Evolutionary conservation across 2,888 invertebrate genomes (phyloP).

Genomic region (Epistrophe eligans): DNA sequence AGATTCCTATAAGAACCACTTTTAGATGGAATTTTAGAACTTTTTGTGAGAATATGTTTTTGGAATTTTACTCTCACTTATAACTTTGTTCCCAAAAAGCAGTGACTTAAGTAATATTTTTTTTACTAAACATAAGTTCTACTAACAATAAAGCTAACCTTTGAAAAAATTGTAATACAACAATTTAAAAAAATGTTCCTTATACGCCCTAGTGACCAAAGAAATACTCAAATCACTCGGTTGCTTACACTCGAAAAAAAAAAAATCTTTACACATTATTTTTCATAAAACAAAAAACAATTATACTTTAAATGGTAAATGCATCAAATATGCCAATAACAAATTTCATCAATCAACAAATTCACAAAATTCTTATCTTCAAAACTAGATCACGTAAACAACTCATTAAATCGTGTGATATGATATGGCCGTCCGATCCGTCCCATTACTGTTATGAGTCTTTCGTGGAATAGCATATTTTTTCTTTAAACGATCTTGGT

Average conservation of each 20-base stretch:
- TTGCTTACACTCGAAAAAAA: neutral
- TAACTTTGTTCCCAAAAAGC: too few species aligned
- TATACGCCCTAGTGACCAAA: too few species aligned
- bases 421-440: neutral
- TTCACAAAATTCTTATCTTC: constrained; percentile 56
- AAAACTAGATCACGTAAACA: constrained; percentile 68
- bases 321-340: constrained; percentile 27
- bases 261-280: neutral
- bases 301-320: constrained; percentile 20
- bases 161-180: too few species aligned
- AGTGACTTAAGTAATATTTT: too few species aligned
- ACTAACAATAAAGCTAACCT: too few species aligned
- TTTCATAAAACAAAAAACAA: neutral
- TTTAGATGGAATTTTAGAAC: too few species aligned
- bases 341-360: constrained; percentile 42
- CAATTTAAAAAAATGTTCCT: too few species aligned
- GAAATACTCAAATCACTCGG: neutral
- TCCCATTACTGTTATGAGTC: constrained; percentile 1
- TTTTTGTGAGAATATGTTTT: too few species aligned
- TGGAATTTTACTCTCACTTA: too few species aligned
- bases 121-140: too few species aligned
- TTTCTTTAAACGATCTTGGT: constrained; percentile 62
- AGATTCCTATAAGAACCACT: too few species aligned
- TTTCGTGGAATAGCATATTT: constrained; percentile 37
- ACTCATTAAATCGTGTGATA: constrained; percentile 59